Base-by-base conservation (phyloP, 2,797 vertebrate genomes). In the Oceanodroma leucorhoa region DNA sequence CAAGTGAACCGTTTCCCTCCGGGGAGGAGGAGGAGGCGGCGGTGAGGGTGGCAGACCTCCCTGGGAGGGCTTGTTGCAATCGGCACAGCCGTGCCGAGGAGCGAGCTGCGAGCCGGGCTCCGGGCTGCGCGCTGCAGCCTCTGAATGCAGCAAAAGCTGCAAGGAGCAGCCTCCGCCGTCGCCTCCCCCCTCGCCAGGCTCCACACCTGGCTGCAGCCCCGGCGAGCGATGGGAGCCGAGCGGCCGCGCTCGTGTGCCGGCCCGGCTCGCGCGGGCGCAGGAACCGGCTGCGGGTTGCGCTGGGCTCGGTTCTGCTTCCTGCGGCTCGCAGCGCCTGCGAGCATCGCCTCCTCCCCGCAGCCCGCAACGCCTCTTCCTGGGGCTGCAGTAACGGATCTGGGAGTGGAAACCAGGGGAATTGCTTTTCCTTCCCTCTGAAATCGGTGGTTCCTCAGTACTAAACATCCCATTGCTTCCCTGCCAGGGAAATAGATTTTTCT, bases 381-480 rank as follows among this genome's bases (percentile, higher is more conserved):
- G 53, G 38, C 60, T 7, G 0, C 32, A 2, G 1, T 8, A 23
- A 22, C 5, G n/a, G n/a, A 16, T 22, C 40, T 30, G 48, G 43
- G 22, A 5, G 5, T 3, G 21, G 70, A 30, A 36, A n/a, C 24
- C 8, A 1, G 21, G 36, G 57, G 6, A 20, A 14, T 40, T 8
- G 41, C 70, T 76, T 46, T 30, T 20, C 38, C 77, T 51, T 55
- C 50, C 38, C 21, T 22, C 62, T 26, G 13, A 2, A 11, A 29
- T 6, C 6, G 1, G 12, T 17, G 3, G 4, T 24, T 71, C 32
- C 62, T 24, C 45, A 1, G 20, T 8, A 2, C 57, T 26, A 8
- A 55, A 9, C 43, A 6, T 23, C 64, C 62, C 24, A 0, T 38
- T 20, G 1, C 62, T 36, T 50, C 69, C 55, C 54, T 38, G 41